A percentile compares a stretch with the other conserved stretches of the same genome.
phyloP scores from a whole-genome alignment of 2,797 vertebrate species.

The Masticophis lateralis region DNA sequence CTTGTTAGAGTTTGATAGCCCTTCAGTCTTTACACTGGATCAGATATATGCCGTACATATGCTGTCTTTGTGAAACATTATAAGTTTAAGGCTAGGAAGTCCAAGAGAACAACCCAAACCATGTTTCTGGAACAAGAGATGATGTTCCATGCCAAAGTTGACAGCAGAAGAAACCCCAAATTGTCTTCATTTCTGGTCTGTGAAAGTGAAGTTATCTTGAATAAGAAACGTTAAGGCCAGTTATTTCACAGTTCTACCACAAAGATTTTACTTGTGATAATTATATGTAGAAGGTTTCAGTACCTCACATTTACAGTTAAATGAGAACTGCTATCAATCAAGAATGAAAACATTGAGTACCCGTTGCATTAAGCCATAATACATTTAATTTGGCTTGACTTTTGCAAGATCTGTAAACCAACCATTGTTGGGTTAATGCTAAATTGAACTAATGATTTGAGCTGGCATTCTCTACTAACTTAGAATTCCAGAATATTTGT shows the following conservation, averaged over 20 bases:
- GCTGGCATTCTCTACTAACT: neutral
- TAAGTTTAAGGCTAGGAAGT: slow-evolving; percentile 57
- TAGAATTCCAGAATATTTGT: neutral
- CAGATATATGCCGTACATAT: slow-evolving; percentile 72
- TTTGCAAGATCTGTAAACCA: neutral
- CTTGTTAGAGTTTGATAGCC: slow-evolving; percentile 62
- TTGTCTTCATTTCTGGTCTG: neutral
- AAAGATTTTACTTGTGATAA: neutral
- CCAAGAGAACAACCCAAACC: slow-evolving; percentile 41
- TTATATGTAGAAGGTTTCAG: neutral
- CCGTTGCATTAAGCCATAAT: neutral
- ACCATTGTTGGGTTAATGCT: neutral
- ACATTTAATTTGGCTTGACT: neutral
- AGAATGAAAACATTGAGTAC: neutral
- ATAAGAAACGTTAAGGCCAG: neutral
- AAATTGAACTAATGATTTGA: neutral
- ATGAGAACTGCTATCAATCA: neutral
- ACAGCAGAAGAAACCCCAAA: neutral
- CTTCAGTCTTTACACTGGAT: slow-evolving; percentile 70
- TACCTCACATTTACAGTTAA: neutral
- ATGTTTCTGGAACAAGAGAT: slow-evolving; percentile 55
- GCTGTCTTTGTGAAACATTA: slow-evolving; percentile 69
- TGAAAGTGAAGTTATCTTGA: neutral
- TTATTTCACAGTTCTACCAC: neutral
- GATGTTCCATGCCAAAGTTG: neutral